These are phyloP conservation scores for Melanotus villosus DNA, from an alignment of 2,888 invertebrate genomes.

Conservation along the genomic window DNA sequence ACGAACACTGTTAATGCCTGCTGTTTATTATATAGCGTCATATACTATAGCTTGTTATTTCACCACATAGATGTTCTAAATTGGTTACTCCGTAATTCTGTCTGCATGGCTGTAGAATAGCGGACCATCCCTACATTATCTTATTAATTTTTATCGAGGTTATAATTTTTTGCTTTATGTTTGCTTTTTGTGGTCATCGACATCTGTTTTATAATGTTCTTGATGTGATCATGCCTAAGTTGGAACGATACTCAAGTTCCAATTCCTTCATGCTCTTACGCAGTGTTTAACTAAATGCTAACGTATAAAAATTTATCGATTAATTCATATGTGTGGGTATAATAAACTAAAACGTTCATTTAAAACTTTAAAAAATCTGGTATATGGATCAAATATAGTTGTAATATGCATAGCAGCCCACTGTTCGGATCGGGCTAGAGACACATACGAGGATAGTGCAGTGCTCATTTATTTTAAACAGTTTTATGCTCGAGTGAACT, in stretches of 20 bases:
- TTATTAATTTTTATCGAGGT: conserved; percentile 37
- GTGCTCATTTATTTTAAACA: conserved; percentile 64
- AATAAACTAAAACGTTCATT: conserved; percentile 53
- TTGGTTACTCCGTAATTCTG: conserved; percentile 56
- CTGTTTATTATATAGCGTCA: conserved; percentile 55
- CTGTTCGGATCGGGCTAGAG: conserved; percentile 66
- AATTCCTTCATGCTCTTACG: conserved; percentile 42
- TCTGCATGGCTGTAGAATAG: conserved; percentile 58
- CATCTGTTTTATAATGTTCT: conserved; percentile 47
- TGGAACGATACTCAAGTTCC: conserved; percentile 43
- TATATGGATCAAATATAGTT: conserved; percentile 66
- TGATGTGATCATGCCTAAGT: conserved; percentile 52
- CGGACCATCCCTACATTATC: conserved; percentile 45
- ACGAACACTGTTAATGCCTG: conserved; percentile 61
- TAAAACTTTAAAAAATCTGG: conserved; percentile 59
- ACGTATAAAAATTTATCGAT: conserved; percentile 51
- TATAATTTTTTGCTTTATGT: conserved; percentile 46
- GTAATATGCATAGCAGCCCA: conserved; percentile 64
- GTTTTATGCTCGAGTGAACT: conserved; percentile 60
- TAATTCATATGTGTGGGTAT: conserved; percentile 64
- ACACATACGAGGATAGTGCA: conserved; percentile 62
- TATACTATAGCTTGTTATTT: conserved; percentile 61
- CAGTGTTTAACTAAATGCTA: conserved; percentile 48
- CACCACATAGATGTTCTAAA: conserved; percentile 55
- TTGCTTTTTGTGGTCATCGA: conserved; percentile 47